Evolutionary conservation across 2,888 invertebrate genomes (phyloP), one percentile per base, ranked within the genome.

Genomic region (Erynnis tages): DNA sequence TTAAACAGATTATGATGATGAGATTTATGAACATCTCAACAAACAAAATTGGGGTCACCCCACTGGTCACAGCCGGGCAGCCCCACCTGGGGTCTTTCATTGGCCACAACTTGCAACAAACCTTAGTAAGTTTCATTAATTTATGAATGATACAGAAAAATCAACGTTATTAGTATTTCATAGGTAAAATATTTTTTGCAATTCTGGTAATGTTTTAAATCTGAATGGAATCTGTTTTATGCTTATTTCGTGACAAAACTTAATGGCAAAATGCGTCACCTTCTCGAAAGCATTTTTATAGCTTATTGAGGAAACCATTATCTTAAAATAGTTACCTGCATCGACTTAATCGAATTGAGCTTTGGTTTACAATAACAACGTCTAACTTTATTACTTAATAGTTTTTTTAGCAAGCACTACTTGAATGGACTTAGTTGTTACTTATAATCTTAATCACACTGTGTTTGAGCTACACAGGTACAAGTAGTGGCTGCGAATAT

Each of bases 311-410:
- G 54, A 55, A 56, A 50, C 35, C 34, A 47, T 35, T 40, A 54
- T 46, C 44, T 27, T 34, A 50, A 34, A 73, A 44, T 30, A 4
- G 25, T 25, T 25, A 30, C 21, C 48, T 41, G 48, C 41, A n/a
- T 29, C 29, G 10, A 27, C 50, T 50, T 34, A 27, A 50, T 43
- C 50, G 43, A 50, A 50, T 80, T 81, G 79, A 82, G 79, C 79
- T 82, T 82, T 76, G 74, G 78, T 75, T 74, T 62, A 71, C 61
- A 65, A 59, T 50, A 62, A 50, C 48, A 49, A 61, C 55, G 55
- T 56, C 35, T 53, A n/a, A 45, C 35, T 27, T 43, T 21, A 35
- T 43, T 35, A 43, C 10, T 34, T 21, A 50, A 37, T 43, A 50
- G 41, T 49, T 40, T 16, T 41, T 34, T 43, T 44, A 52, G 44